Evolutionary conservation across 2,888 invertebrate species (phyloP).

Genomic region (Perithous albicinctus): DNA sequence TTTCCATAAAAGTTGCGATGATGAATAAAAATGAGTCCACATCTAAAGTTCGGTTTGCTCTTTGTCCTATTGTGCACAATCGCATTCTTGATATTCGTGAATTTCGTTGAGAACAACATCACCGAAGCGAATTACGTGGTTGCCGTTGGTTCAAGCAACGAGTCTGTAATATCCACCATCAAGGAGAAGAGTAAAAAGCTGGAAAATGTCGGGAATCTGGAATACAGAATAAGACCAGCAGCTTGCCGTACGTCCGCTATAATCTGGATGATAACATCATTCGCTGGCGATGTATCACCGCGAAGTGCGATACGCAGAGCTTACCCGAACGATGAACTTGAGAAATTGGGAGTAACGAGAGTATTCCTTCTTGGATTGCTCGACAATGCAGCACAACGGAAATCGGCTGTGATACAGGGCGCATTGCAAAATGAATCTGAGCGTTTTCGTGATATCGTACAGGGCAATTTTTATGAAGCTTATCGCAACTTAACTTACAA

Average conservation of each 20-base stretch:
- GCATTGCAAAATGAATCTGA: constrained; percentile 88
- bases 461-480: constrained; percentile 91
- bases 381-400: constrained; percentile 84
- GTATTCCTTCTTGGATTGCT: constrained; percentile 90
- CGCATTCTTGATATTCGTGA: constrained; percentile 55
- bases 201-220: constrained; percentile 63
- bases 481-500: constrained; percentile 93
- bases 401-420: constrained; percentile 85
- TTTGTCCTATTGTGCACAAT: constrained; percentile 53
- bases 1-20: background rate
- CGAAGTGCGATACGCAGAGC: constrained; percentile 90
- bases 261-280: constrained; percentile 89
- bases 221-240: constrained; percentile 69
- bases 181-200: constrained; percentile 44
- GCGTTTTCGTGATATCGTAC: constrained; percentile 89
- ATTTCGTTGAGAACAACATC: constrained; percentile 50
- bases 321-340: constrained; percentile 87
- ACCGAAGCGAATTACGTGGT: background rate
- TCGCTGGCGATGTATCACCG: constrained; percentile 90
- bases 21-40: constrained; percentile 28
- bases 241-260: constrained; percentile 63
- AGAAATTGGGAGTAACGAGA: constrained; percentile 87
- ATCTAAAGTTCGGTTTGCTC: constrained; percentile 25
- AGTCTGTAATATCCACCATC: background rate
- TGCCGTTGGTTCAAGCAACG: background rate